Base-by-base conservation (phyloP, 2,113 vertebrate species). In the Phasianus colchicus region DNA sequence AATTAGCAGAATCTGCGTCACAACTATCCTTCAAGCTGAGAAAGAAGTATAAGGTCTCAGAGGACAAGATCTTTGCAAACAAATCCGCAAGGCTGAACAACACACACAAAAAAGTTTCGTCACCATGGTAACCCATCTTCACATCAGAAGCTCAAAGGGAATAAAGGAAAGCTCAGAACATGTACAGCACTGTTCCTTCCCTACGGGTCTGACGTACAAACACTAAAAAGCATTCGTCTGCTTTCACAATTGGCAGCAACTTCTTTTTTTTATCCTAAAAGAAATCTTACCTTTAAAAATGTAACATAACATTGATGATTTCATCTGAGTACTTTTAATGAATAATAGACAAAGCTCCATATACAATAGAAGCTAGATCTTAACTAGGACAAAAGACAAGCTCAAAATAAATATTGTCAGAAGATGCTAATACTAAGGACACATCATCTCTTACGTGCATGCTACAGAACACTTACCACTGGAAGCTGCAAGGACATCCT, bases 401-500 rank as follows among this genome's bases (percentile, higher is more conserved):
- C 14, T 75, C 38, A 42, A 72, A 48, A 92, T 12, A 40, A 89
- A 14, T 4, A 36, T 7, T 78, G 55, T 57, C 82, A 75, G 55
- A 85, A 87, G 74, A 85, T 7, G 40, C 14, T 29, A 81, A 48
- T n/a, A 71, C 67, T 81, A 94, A 81, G 40, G 76, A 76, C 7
- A 16, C 10, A 32, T 3, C 81, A 38, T n/a, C 1, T 3, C 45
- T 76, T 17, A 38, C 0, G 11, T 19, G 42, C 89, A 65, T 9
- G 3, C 3, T 16, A 76, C 21, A n/a, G 32, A 87, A 92, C 94
- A 93, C 98, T 61, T 97, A 99, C 99, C 99, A 95, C 99, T 99
- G 63, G 98, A 99, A 94, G 99, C 99, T 94, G 99, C 99, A 83
- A 99, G 98, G 47, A 99, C 99, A 94, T 99, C 99, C 95, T 99